These are phyloP conservation scores for Ephialtes manifestator DNA, from an alignment of 2,888 invertebrate species.

Conservation along the genomic window DNA sequence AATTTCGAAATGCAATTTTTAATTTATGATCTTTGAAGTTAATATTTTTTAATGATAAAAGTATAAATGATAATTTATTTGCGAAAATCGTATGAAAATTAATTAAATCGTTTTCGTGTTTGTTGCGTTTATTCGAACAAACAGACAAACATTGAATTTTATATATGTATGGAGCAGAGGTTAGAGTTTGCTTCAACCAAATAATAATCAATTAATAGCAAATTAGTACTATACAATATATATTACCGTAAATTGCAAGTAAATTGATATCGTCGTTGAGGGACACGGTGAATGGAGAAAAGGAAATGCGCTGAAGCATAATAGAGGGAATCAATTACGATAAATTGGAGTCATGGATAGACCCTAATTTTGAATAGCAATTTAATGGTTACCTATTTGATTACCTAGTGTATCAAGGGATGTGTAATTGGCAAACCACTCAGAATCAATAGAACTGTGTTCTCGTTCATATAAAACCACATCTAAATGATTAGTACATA, in stretches of 20 bases:
- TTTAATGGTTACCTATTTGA: conserved; percentile 1
- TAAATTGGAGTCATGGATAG: conserved; percentile 2
- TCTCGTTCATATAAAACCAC: too few relatives aligned
- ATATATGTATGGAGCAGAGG: too few relatives aligned
- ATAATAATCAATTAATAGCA: background rate
- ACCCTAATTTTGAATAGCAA: conserved; percentile 38
- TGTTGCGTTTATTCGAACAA: too few relatives aligned
- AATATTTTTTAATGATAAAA: too few relatives aligned
- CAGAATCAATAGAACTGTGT: background rate
- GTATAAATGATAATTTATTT: too few relatives aligned
- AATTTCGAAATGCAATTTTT: too few relatives aligned
- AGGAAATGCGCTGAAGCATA: background rate
- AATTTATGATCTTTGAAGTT: too few relatives aligned
- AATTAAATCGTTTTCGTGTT: too few relatives aligned
- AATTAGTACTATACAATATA: background rate
- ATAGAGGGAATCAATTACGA: conserved; percentile 16
- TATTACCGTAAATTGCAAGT: background rate
- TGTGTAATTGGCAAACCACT: background rate
- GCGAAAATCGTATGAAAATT: too few relatives aligned
- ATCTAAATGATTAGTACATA: too few relatives aligned
- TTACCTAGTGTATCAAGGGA: background rate
- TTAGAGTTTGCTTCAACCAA: too few relatives aligned
- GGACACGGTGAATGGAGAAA: background rate
- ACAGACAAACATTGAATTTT: too few relatives aligned
- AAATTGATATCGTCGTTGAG: background rate